Evolutionary conservation across 2,888 invertebrate species (phyloP), one percentile per base, ranked within the genome.

Genomic region (Tetragonula carbonaria): DNA sequence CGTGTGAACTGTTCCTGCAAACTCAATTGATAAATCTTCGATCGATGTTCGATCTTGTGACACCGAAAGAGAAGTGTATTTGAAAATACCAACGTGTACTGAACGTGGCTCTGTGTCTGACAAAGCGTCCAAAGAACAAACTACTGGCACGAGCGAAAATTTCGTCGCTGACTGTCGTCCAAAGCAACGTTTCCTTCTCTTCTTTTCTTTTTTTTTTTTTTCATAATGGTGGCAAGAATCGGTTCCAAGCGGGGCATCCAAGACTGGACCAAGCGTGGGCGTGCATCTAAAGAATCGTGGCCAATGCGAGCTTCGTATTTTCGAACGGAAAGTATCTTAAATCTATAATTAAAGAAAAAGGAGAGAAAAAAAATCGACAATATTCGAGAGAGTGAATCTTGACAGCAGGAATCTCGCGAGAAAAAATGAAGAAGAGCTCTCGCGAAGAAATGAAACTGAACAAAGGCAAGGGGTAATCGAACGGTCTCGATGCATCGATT

Each of bases 401-500:
- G 28, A 23, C 13, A 23, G 18, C 6, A 2, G 2, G n/a, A 13
- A 57, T 2, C n/a, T n/a, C n/a, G n/a, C 2, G 14, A 28, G 28
- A 59, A 14, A n/a, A 59, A 13, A 59, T 4, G 14, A 14, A 45
- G 45, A 11, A 11, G 45, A 45, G 8, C 8, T 2, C n/a, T 14
- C n/a, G n/a, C 4, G 57, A n/a, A 14, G 8, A 21, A 63, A 14
- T 18, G 50, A 33, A 63, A 23, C 23, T 23, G 23, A 23, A 66
- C 5, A 59, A 33, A 33, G 50, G n/a, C 59, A 70, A 72, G 72
- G 53, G 76, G 68, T 84, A 74, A 84, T 85, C 84, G 79, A 79
- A 84, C 79, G 65, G 38, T 84, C 66, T 74, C 63, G 77, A 84
- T 75, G 74, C 73, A 78, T 84, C 84, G 84, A 83, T 84, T 84